Evolutionary conservation across 30 jellyfish, hydroid and myxozoan species (phyloP), one percentile per base, ranked within the genome.

Genomic region (Mastigias papua): DNA sequence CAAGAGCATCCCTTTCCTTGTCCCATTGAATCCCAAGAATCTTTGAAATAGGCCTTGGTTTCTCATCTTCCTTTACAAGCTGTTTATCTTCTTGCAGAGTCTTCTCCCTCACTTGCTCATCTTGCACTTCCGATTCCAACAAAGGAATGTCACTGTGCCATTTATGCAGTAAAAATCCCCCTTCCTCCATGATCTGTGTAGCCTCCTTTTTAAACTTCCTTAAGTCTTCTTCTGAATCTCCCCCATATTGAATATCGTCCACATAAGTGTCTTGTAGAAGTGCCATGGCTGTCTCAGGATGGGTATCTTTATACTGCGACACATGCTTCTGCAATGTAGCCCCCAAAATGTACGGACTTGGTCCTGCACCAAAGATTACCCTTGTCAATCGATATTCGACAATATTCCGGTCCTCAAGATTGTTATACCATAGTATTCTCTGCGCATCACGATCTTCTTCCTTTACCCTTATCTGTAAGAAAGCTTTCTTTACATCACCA

Each of bases 401-500:
- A 16, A 61, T 48, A 13, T 60, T 75, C n/a, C n/a, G n/a, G n/a
- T n/a, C 68, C 27, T 48, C 26, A 21, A 37, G 23, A 63, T 76
- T 46, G 25, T 76, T 50, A 31, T 74, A 42, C 67, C 0, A 54
- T 21, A 54, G 67, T 10, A 6, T 54, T 11, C 67, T 54, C 17
- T 54, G 23, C 2, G 67, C 3, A 67, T 76, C 92, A 21, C 89
- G 89, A 51, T 78, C 88, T 30, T 68, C 63, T 63, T 89, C 89
- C 34, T 49, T 23, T 69, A 87, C 76, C 27, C 97, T 13, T 4
- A 88, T 78, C 78, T 88, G 93, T 34, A 64, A 72, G 62, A 89
- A 79, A 22, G 93, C 97, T 70, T 80, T 54, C 74, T 80, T 89
- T 7, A 89, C 65, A 42, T 80, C 97, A 3, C 97, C 84, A 5